phyloP scores from a whole-genome alignment of 2,888 invertebrate species.

The Catocala sponsa region DNA sequence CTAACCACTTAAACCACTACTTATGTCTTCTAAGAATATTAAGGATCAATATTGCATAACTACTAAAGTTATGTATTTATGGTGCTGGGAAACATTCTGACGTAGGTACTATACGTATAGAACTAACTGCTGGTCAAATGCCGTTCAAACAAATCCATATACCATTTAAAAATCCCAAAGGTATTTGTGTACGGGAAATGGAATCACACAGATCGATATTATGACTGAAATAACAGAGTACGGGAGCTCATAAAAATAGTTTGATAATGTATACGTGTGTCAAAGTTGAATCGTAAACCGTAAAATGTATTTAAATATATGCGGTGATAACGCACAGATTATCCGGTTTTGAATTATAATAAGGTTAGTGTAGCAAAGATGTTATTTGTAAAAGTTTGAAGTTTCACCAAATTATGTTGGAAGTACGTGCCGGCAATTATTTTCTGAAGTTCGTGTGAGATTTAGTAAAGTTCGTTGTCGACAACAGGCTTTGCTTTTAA shows the following conservation, averaged over 20 bases:
- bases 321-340: slow-evolving; percentile 46
- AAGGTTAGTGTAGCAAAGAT: slow-evolving; percentile 21
- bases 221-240: slow-evolving; percentile 49
- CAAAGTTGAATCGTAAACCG: slow-evolving; percentile 53
- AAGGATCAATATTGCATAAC: too few species aligned
- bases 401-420: slow-evolving; percentile 8
- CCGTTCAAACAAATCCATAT: too few species aligned
- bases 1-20: too few species aligned
- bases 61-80: too few species aligned
- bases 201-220: slow-evolving; percentile 48
- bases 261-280: slow-evolving; percentile 58
- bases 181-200: slow-evolving; percentile 37
- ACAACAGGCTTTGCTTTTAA: slow-evolving; percentile 28
- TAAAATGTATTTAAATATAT: slow-evolving; percentile 62
- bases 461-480: slow-evolving; percentile 30
- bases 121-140: too few species aligned
- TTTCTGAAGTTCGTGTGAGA: slow-evolving; percentile 23
- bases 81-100: too few species aligned
- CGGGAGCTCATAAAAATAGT: slow-evolving; percentile 53
- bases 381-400: slow-evolving; percentile 11
- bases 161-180: background rate
- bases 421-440: slow-evolving; percentile 15
- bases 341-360: slow-evolving; percentile 43
- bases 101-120: too few species aligned
- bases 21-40: too few species aligned